These are phyloP conservation scores for Uloborus diversus DNA, from an alignment of 1,140 invertebrate species.

Conservation along the genomic window DNA sequence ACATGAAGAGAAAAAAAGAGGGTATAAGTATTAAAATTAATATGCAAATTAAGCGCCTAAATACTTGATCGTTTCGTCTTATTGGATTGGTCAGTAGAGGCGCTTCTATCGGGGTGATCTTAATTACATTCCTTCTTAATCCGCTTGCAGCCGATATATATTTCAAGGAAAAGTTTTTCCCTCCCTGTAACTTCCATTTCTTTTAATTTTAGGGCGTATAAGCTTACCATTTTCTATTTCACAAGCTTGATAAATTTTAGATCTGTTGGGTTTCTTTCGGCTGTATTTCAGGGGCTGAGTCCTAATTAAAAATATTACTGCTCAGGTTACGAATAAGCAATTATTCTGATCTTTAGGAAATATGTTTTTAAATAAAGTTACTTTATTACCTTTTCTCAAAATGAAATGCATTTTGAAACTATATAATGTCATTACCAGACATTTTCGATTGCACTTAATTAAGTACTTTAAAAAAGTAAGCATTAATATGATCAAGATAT, in stretches of 20 bases:
- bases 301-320: neutral
- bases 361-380: neutral
- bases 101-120: conserved; percentile 16
- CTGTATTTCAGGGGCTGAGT: neutral
- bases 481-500: too few relatives aligned
- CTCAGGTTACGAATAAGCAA: neutral
- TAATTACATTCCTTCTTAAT: conserved; percentile 43
- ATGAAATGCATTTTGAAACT: too few relatives aligned
- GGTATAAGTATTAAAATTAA: conserved; percentile 47
- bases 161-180: neutral
- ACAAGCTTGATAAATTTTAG: conserved; percentile 19
- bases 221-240: conserved; percentile 12
- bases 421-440: neutral
- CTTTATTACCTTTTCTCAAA: too few relatives aligned
- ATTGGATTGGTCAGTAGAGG: conserved; percentile 48
- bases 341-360: neutral
- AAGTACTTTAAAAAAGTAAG: neutral
- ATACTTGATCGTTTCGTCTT: conserved; percentile 42
- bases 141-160: conserved; percentile 8
- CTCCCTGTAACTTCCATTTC: neutral
- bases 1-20: neutral
- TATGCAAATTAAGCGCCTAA: conserved; percentile 51
- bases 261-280: conserved; percentile 4
- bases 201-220: neutral
- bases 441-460: neutral